A percentile compares a stretch with the other conserved stretches of the same genome.
phyloP scores from a whole-genome alignment of 2,113 vertebrate genomes.

The Taurulus bubalis region DNA sequence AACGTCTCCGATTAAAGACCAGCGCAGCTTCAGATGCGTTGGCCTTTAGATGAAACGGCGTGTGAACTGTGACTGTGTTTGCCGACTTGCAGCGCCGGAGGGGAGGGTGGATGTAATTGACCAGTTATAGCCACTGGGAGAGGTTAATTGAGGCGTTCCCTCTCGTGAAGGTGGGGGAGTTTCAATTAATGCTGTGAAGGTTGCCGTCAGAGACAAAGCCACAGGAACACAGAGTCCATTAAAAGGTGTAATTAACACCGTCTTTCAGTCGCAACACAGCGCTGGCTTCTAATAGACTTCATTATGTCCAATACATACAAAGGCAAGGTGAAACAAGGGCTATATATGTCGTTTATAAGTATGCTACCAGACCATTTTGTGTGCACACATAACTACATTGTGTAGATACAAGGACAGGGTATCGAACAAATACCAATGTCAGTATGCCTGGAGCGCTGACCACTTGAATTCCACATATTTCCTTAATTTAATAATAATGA shows the following conservation, averaged over 20 bases:
- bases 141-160: constrained; percentile 78
- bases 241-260: constrained; percentile 73
- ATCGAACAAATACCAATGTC: background rate
- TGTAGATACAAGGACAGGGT: background rate
- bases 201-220: constrained; percentile 68
- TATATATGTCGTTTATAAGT: background rate
- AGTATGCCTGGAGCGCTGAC: background rate
- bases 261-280: constrained; percentile 61
- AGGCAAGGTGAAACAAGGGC: constrained; percentile 36
- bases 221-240: constrained; percentile 70
- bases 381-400: background rate
- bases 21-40: background rate
- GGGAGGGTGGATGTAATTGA: constrained; percentile 61
- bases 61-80: constrained; percentile 58
- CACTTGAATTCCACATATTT: background rate
- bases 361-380: background rate
- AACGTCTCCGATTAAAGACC: constrained; percentile 20
- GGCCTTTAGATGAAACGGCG: constrained; percentile 44
- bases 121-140: constrained; percentile 62
- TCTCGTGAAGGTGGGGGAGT: constrained; percentile 66
- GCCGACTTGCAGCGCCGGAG: constrained; percentile 46
- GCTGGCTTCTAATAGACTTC: constrained; percentile 52
- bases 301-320: constrained; percentile 40
- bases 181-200: constrained; percentile 79
- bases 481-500: background rate